These are phyloP conservation scores for Alosa alosa DNA, from an alignment of 2,113 vertebrate species.

Conservation along the genomic window DNA sequence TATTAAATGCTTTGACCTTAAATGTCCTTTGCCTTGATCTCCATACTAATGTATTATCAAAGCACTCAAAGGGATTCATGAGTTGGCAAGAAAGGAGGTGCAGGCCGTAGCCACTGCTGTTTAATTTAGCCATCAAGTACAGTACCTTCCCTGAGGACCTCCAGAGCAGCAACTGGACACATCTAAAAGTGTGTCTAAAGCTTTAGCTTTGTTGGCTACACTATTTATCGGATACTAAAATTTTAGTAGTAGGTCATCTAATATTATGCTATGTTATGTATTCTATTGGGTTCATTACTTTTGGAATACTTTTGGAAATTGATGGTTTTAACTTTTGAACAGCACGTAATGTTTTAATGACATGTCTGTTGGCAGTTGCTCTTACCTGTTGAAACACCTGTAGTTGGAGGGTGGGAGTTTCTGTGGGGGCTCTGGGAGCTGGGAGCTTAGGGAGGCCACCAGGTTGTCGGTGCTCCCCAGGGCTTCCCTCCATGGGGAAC, in stretches of 20 bases:
- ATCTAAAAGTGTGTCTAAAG: background rate
- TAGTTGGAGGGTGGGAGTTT: conserved; percentile 61
- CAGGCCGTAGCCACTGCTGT: background rate
- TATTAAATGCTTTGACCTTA: conserved; percentile 30
- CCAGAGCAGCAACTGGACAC: background rate
- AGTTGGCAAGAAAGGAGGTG: background rate
- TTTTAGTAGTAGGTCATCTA: background rate
- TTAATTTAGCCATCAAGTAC: background rate
- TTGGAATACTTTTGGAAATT: background rate
- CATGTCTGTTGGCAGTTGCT: no score
- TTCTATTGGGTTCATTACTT: background rate
- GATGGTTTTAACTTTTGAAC: no score
- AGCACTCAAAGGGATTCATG: background rate
- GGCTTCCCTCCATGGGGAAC: conserved; percentile 84
- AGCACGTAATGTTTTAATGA: no score
- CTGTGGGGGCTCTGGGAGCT: conserved; percentile 52
- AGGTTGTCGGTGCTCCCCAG: conserved; percentile 59
- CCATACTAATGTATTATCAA: background rate
- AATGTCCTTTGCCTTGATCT: background rate
- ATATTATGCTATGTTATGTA: background rate
- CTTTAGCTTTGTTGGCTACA: background rate
- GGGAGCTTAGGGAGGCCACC: conserved; percentile 27
- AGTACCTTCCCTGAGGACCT: background rate
- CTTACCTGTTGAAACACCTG: conserved; percentile 85
- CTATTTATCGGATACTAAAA: background rate